Base-by-base conservation (phyloP, 2,797 vertebrate genomes). In the Arnoldichthys spilopterus region DNA sequence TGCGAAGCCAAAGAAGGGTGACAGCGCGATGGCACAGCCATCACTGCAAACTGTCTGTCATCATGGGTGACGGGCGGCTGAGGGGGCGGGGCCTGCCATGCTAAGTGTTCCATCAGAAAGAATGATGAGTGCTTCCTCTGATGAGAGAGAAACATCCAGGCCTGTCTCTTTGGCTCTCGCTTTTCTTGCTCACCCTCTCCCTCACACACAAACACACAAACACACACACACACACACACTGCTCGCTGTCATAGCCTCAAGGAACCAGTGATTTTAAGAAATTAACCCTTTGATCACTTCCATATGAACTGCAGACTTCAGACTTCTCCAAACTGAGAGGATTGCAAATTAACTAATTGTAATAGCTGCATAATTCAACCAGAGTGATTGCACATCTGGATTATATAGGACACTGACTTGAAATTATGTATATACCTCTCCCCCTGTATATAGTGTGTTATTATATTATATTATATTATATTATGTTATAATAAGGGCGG, bases 41-140 rank as follows among this genome's bases (percentile, higher is more conserved):
- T 86, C 85, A 83, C 69, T 82, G 79, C 86, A 83, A 76, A 76
- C 86, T 88, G 88, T 89, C 90, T 87, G 84, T 92, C 88, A 85
- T 72, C 34, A 63, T 37, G 78, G 76, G 74, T 85, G 81, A 80
- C 81, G 71, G 73, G 37, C 77, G 67, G 28, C 67, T 68, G 69
- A 70, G 70, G 59, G 18, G 79, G 80, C 79, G 84, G 85, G 81
- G 68, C 79, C 69, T 62, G 59, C 53, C 83, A 84, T 75, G 77
- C 30, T 72, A 83, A 81, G 58, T 81, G 59, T 82, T 88, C 85
- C 76, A 75, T 69, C 72, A 68, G 51, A 28, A 71, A 90, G 88
- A 92, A 83, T 86, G 89, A 92, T 90, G 77, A 80, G 54, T 83
- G 85, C 87, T 89, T 86, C 84, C 82, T 82, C 87, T 90, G 87